Conservation (phyloP, 2,113 vertebrate species). For the Hemichromis elongatus region DNA sequence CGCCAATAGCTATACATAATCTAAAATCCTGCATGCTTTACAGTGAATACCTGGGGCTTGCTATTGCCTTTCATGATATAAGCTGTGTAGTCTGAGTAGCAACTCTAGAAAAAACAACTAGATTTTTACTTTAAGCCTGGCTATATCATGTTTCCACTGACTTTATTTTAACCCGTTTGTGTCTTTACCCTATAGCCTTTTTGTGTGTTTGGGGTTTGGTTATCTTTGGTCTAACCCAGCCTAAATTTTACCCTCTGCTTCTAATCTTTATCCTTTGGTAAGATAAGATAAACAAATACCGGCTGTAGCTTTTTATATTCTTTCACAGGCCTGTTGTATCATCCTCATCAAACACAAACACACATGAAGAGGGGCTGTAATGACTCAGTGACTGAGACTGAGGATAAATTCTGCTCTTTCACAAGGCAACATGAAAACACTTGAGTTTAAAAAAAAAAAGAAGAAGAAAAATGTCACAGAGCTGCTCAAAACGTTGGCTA, state of each 20-base stretch:
- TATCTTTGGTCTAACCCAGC: neutral
- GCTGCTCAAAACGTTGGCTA: slow-evolving; percentile 21
- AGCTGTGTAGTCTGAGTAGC: neutral
- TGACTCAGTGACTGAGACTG: slow-evolving; percentile 35
- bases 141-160: neutral
- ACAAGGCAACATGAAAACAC: slow-evolving; percentile 5
- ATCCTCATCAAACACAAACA: neutral
- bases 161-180: neutral
- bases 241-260: neutral
- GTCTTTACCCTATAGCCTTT: neutral
- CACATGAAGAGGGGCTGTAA: neutral
- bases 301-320: neutral
- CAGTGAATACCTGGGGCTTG: neutral
- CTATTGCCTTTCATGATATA: neutral
- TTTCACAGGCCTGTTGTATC: neutral
- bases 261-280: neutral
- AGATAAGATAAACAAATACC: neutral
- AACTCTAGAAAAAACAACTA: neutral
- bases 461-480: neutral
- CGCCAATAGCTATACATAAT: neutral
- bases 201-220: neutral
- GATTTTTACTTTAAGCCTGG: neutral
- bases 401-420: slow-evolving; percentile 16
- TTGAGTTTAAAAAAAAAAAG: neutral
- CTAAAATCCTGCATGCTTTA: neutral